phyloP scores from a whole-genome alignment of 2,888 invertebrate species.

The Aphelenchoides bicaudatus region DNA sequence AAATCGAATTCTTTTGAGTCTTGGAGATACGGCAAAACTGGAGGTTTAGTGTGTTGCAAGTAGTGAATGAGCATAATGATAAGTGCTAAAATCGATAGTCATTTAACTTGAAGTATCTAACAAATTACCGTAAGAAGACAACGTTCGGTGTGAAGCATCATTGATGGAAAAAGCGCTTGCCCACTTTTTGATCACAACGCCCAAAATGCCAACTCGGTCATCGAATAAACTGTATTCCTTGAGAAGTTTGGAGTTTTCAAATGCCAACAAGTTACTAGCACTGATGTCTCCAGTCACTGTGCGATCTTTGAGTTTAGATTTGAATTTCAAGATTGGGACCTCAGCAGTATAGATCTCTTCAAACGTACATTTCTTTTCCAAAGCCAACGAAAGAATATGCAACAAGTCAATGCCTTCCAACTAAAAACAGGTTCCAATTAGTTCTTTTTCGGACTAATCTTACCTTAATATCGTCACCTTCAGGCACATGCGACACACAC shows the following conservation, averaged over 20 bases:
- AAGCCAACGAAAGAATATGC: too few species aligned
- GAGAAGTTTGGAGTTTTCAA: slow-evolving; percentile 66
- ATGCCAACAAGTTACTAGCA: slow-evolving; percentile 67
- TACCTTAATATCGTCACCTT: too few species aligned
- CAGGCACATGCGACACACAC: too few species aligned
- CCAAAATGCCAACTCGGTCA: slow-evolving; percentile 62
- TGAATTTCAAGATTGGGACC: slow-evolving; percentile 69
- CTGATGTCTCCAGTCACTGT: slow-evolving; percentile 68
- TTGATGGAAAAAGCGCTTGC: slow-evolving; percentile 65
- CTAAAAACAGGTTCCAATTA: too few species aligned
- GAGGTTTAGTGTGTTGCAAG: slow-evolving; percentile 66
- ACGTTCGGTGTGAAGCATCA: slow-evolving; percentile 67
- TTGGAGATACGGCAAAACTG: slow-evolving; percentile 68
- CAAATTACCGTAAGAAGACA: slow-evolving; percentile 67
- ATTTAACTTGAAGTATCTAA: background rate
- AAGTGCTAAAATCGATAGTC: slow-evolving; percentile 61
- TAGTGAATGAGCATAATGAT: slow-evolving; percentile 67
- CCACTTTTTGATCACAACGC: slow-evolving; percentile 62
- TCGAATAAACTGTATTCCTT: slow-evolving; percentile 65
- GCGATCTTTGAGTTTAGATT: slow-evolving; percentile 60
- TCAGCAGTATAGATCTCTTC: slow-evolving; percentile 62
- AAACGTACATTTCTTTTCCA: background rate
- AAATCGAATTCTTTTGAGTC: too few species aligned
- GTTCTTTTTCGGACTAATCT: too few species aligned
- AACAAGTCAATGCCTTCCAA: too few species aligned